Evolutionary conservation across 1,140 invertebrate genomes (phyloP).

Genomic region (Aphelinus atriplicis): DNA sequence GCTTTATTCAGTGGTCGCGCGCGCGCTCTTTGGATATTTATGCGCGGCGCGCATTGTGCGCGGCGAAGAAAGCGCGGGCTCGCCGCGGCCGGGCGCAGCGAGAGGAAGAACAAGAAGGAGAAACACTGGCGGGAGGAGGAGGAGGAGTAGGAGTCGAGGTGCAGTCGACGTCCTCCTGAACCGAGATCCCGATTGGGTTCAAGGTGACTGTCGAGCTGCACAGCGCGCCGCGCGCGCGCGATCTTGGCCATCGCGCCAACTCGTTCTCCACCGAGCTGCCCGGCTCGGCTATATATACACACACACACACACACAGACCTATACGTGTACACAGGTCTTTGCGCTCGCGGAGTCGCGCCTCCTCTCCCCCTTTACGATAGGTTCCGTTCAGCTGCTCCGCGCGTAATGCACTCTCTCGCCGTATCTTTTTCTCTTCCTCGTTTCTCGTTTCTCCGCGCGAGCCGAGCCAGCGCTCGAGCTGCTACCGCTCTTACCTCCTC

Average conservation of each 20-base stretch:
- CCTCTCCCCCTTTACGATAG: constrained; percentile 44
- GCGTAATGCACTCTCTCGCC: constrained; percentile 28
- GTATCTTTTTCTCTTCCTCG: constrained; percentile 7
- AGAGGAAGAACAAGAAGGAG: not conserved
- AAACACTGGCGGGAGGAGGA: not conserved
- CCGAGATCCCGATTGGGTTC: constrained; percentile 44
- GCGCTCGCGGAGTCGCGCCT: constrained; percentile 31
- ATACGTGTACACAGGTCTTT: constrained; percentile 22
- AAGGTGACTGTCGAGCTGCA: constrained; percentile 50
- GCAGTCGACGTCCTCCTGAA: constrained; percentile 41
- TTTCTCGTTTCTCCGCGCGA: constrained; percentile 33
- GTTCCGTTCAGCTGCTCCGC: constrained; percentile 36
- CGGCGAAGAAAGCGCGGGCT: not conserved
- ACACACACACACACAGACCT: not conserved
- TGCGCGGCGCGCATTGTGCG: constrained; percentile 22
- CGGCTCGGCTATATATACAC: not conserved
- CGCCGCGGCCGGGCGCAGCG: not conserved
- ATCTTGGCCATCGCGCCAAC: constrained; percentile 30
- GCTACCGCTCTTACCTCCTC: constrained; percentile 4
- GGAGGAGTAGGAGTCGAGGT: not conserved
- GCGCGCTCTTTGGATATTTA: constrained; percentile 14
- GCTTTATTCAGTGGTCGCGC: constrained; percentile 32
- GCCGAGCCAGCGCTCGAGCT: constrained; percentile 32
- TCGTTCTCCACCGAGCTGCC: not conserved
- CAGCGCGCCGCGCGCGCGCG: constrained; percentile 29